Evolutionary conservation across 2,113 vertebrate genomes (phyloP).

Genomic region (Cygnus atratus): DNA sequence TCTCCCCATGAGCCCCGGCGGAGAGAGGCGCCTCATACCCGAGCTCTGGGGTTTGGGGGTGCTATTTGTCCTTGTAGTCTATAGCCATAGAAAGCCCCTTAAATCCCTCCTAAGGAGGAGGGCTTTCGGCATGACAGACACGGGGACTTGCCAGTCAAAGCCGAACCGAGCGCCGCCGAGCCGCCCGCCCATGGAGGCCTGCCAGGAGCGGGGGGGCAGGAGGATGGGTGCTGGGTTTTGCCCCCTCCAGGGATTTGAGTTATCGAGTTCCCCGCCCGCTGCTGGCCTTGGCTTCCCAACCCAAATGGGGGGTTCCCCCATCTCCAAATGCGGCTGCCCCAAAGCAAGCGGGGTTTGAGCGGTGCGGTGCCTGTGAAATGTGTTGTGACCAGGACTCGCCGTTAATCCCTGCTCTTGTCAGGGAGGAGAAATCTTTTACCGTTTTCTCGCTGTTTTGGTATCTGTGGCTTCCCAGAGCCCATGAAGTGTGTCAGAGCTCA

Average conservation of each 20-base stretch:
- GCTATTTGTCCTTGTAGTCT: conserved; percentile 57
- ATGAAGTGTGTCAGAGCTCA: background rate
- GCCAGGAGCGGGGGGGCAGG: background rate
- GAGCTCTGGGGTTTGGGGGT: background rate
- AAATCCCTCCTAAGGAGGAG: conserved; percentile 61
- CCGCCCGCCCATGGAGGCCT: background rate
- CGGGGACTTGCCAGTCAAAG: background rate
- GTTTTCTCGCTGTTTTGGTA: accelerated
- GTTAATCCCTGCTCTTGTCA: background rate
- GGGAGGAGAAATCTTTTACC: background rate
- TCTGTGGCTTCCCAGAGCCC: background rate
- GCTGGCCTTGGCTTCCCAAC: background rate
- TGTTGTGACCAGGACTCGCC: background rate
- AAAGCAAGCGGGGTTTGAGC: background rate
- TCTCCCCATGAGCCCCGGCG: background rate
- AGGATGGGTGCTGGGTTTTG: background rate
- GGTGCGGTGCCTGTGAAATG: background rate
- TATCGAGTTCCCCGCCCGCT: background rate
- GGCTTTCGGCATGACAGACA: conserved; percentile 6
- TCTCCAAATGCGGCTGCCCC: background rate
- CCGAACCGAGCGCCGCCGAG: background rate
- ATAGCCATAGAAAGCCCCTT: conserved; percentile 64
- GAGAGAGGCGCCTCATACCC: background rate
- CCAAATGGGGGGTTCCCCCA: too few relatives aligned
- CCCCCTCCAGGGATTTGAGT: background rate